Percentiles rank a stretch among this genome's conserved stretches.
Conservation (phyloP, 2,113 vertebrate genomes). For the Phasianus colchicus region DNA sequence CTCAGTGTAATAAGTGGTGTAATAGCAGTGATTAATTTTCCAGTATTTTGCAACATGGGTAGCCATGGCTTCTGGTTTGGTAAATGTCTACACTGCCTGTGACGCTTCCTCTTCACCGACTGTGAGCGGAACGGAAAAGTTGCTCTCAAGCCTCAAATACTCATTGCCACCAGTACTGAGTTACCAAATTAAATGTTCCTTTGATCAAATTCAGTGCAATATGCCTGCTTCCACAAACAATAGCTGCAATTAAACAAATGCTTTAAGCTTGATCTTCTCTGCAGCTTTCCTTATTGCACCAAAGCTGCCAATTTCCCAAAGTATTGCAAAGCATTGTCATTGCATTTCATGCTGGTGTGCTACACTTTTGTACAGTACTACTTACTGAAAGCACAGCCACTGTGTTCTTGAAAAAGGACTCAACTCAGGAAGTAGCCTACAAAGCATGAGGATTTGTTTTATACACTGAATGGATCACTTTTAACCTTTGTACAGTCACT, state of each 20-base stretch:
- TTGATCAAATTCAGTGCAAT: not conserved
- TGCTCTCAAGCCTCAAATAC: not conserved
- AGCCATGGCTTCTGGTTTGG: not conserved
- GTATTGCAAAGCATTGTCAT: not conserved
- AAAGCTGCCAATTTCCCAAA: not conserved
- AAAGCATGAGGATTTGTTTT: rapidly evolving
- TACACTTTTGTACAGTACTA: not conserved
- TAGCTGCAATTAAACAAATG: not conserved
- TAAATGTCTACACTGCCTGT: not conserved
- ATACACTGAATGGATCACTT: not conserved
- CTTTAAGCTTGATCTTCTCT: not conserved
- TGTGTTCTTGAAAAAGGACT: not conserved
- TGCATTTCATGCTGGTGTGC: not conserved
- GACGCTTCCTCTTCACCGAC: not conserved
- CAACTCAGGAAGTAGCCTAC: not conserved
- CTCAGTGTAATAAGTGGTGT: not conserved
- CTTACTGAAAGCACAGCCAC: not conserved
- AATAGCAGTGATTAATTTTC: slow-evolving; percentile 23
- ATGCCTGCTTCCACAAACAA: not conserved
- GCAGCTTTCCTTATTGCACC: not conserved
- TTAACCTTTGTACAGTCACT: not conserved
- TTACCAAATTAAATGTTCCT: not conserved
- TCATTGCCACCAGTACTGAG: not conserved
- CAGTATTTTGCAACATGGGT: not conserved
- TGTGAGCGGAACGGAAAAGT: not conserved